A percentile compares a stretch with the other conserved stretches of the same genome.
These are phyloP conservation scores for Rhinopithecus roxellana DNA, from an alignment of 2,113 vertebrate species.

Conservation along the genomic window DNA sequence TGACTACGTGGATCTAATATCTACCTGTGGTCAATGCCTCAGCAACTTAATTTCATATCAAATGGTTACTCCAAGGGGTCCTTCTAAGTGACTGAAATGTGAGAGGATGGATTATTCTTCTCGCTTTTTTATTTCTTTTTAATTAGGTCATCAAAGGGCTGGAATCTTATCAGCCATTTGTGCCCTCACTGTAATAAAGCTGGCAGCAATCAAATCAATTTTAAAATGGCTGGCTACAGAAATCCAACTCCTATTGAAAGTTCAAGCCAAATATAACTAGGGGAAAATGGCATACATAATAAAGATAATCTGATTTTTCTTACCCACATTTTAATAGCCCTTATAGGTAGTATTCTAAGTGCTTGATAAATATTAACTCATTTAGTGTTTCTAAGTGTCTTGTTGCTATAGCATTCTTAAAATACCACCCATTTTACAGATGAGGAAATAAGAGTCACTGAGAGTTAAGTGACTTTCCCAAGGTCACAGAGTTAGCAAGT, in stretches of 20 bases:
- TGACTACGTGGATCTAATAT: background rate
- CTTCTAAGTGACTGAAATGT: background rate
- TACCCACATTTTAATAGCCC: background rate
- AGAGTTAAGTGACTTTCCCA: background rate
- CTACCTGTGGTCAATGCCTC: background rate
- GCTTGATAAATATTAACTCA: background rate
- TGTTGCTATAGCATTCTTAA: background rate
- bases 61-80: background rate
- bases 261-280: conserved; percentile 23
- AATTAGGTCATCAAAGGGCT: conserved; percentile 30
- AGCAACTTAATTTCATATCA: background rate
- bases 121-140: background rate
- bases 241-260: background rate
- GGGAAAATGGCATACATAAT: background rate
- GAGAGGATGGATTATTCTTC: background rate
- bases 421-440: background rate
- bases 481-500: background rate
- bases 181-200: background rate
- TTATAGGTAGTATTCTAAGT: background rate
- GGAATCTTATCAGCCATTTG: conserved; percentile 15
- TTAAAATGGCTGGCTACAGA: conserved; percentile 37
- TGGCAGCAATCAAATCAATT: conserved; percentile 31
- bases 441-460: background rate
- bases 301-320: conserved; percentile 6
- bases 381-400: background rate